Percentiles rank a stretch among this genome's conserved stretches.
phyloP scores from a whole-genome alignment of 2,113 vertebrate species.

The Emydocephalus ijimae region DNA sequence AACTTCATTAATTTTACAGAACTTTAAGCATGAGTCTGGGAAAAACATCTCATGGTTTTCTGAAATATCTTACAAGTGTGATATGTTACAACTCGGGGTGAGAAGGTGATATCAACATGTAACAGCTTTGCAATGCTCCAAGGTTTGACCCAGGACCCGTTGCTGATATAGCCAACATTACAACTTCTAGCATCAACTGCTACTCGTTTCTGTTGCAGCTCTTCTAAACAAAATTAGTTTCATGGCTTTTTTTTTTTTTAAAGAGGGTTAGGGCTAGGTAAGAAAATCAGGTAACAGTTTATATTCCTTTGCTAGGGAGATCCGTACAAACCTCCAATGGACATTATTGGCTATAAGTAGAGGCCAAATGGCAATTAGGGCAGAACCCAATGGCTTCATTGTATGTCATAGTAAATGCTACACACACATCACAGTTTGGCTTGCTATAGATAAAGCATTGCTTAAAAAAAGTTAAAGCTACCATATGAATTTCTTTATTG shows the following conservation, averaged over 20 bases:
- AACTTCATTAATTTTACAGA: neutral
- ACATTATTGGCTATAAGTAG: neutral
- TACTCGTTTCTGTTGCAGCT: neutral
- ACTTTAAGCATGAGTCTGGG: neutral
- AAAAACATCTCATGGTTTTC: neutral
- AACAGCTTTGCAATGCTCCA: neutral
- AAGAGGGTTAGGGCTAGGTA: neutral
- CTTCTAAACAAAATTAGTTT: neutral
- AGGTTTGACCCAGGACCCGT: neutral
- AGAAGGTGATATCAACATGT: neutral
- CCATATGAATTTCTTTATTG: neutral
- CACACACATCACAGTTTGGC: neutral
- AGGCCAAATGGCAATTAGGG: neutral
- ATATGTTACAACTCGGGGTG: neutral
- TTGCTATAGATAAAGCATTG: neutral
- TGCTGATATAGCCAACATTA: neutral
- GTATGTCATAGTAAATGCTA: neutral
- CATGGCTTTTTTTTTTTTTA: slow-evolving; percentile 9
- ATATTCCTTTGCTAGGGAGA: neutral
- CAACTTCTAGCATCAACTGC: neutral
- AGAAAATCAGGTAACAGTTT: neutral
- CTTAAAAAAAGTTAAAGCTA: neutral
- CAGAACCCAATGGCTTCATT: neutral
- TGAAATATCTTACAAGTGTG: neutral
- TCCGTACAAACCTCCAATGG: neutral